These are phyloP conservation scores for Nannoperca australis DNA, from an alignment of 2,797 vertebrate genomes.

Conservation along the genomic window DNA sequence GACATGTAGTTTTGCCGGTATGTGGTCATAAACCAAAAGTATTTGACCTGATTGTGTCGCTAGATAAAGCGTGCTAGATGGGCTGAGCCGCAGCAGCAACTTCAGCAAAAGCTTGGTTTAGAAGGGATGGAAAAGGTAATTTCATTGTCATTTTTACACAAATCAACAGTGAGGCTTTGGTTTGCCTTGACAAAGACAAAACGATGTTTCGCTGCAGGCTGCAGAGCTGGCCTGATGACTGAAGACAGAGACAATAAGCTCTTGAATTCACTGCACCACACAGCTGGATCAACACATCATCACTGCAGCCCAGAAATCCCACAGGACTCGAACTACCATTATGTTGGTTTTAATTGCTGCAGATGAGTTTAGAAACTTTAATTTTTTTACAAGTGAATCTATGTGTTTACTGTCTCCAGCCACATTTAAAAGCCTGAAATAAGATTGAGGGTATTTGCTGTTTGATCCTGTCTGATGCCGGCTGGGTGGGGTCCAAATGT, in stretches of 20 bases:
- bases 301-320: slow-evolving; percentile 5
- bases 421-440: slow-evolving; percentile 16
- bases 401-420: background rate
- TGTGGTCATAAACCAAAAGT: background rate
- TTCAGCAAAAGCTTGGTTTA: background rate
- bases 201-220: background rate
- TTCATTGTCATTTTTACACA: background rate
- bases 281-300: slow-evolving; percentile 11
- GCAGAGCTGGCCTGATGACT: background rate
- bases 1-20: background rate
- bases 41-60: background rate
- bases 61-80: background rate
- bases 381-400: background rate
- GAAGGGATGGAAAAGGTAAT: slow-evolving; percentile 5
- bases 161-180: background rate
- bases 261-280: background rate
- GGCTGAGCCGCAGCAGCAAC: slow-evolving; percentile 2
- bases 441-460: slow-evolving; percentile 19
- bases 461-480: slow-evolving; percentile 29
- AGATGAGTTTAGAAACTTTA: background rate
- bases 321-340: slow-evolving; percentile 6
- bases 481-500: slow-evolving; percentile 23
- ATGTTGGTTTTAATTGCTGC: background rate
- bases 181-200: slow-evolving; percentile 7
- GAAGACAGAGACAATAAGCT: slow-evolving; percentile 9